Conservation (phyloP, 2,797 vertebrate genomes). For the Choloepus didactylus region DNA sequence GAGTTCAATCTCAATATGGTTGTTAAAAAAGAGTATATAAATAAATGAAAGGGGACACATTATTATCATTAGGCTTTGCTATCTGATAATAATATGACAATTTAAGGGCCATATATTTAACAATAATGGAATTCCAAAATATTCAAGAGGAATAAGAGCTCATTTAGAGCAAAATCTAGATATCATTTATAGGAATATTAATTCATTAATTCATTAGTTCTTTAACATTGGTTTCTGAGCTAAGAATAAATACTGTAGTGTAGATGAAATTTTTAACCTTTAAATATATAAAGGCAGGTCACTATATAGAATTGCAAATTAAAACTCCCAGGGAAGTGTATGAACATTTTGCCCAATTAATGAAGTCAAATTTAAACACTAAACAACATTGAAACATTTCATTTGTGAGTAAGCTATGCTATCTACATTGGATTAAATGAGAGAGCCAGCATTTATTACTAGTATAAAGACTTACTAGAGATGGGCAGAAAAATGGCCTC, state of each 20-base stretch:
- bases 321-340: background rate
- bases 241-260: background rate
- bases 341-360: background rate
- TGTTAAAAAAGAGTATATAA: background rate
- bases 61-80: background rate
- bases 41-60: background rate
- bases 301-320: background rate
- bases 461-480: too few species aligned
- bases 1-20: background rate
- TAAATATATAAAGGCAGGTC: too few species aligned
- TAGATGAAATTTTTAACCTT: too few species aligned
- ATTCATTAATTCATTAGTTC: background rate
- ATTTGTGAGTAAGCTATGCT: too few species aligned
- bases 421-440: too few species aligned
- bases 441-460: too few species aligned
- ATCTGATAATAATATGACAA: background rate
- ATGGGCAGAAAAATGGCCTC: too few species aligned
- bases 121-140: background rate
- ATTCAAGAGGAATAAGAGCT: background rate
- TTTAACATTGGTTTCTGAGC: background rate
- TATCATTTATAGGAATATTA: background rate
- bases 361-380: too few species aligned
- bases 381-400: too few species aligned
- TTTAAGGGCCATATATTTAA: background rate
- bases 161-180: background rate